A percentile compares a stretch with the other conserved stretches of the same genome.
Conservation (phyloP, 2,797 vertebrate species). For the Argentina silus region DNA sequence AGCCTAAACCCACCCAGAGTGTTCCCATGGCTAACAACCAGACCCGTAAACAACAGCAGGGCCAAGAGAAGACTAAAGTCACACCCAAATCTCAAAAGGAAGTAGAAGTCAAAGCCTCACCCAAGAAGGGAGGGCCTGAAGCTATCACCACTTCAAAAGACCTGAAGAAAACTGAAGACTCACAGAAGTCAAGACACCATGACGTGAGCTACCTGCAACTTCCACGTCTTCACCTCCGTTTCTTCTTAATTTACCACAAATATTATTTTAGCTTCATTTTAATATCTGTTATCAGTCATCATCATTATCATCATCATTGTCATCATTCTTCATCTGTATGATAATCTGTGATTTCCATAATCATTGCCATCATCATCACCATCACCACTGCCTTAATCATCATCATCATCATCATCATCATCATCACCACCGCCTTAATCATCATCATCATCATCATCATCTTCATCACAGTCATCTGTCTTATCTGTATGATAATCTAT, state of each 20-base stretch:
- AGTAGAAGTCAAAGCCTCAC: constrained; percentile 73
- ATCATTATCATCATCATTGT: constrained; percentile 5
- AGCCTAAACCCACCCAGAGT: constrained; percentile 72
- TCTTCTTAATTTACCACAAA: constrained; percentile 52
- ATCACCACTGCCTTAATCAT: background rate
- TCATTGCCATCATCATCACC: constrained; percentile 16
- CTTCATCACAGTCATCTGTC: background rate
- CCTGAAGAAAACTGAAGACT: constrained; percentile 79
- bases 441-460: no score
- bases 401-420: background rate
- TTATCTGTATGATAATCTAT: background rate
- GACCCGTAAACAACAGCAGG: constrained; percentile 75
- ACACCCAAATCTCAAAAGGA: constrained; percentile 77
- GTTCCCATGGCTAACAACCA: constrained; percentile 64
- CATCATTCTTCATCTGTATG: constrained; percentile 8
- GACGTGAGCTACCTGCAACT: constrained; percentile 89
- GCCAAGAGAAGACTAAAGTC: constrained; percentile 78
- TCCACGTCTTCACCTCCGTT: constrained; percentile 66
- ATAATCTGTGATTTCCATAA: background rate
- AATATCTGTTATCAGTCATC: constrained; percentile 41
- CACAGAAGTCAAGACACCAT: constrained; percentile 83
- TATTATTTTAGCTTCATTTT: constrained; percentile 46
- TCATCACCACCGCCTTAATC: background rate
- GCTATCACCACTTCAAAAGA: constrained; percentile 74
- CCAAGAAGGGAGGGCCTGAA: constrained; percentile 77